Evolutionary conservation across 92 coral and sea anemone species (phyloP).

Genomic region (Zoanthus gigantus): DNA sequence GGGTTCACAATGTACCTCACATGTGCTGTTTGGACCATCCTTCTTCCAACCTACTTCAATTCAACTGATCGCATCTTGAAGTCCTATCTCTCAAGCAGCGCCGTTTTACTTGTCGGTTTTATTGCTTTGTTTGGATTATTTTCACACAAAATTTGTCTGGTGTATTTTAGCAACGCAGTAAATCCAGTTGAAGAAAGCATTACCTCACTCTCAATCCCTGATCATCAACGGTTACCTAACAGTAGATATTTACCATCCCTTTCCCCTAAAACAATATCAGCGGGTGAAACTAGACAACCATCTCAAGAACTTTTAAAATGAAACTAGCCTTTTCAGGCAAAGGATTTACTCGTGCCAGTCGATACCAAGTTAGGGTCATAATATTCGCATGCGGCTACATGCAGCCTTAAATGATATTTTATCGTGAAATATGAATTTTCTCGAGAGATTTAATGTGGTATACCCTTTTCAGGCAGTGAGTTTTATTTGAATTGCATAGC

Average conservation of each 20-base stretch:
- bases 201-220: slow-evolving; percentile 38
- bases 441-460: too few species aligned
- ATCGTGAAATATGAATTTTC: too few species aligned
- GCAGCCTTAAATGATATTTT: too few species aligned
- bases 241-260: slow-evolving; percentile 21
- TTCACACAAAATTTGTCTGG: slow-evolving; percentile 66
- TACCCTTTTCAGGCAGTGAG: too few species aligned
- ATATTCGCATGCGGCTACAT: too few species aligned
- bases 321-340: background rate
- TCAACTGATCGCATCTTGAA: slow-evolving; percentile 64
- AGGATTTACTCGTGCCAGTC: too few species aligned
- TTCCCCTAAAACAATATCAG: slow-evolving; percentile 10
- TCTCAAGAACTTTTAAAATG: background rate
- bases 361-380: too few species aligned
- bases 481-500: too few species aligned
- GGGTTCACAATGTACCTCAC: slow-evolving; percentile 84
- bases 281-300: background rate
- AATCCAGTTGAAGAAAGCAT: slow-evolving; percentile 24
- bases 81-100: slow-evolving; percentile 57
- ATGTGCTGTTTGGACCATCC: slow-evolving; percentile 78
- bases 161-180: slow-evolving; percentile 31
- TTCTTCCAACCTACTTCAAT: slow-evolving; percentile 75
- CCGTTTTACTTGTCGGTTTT: slow-evolving; percentile 69
- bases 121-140: slow-evolving; percentile 79
- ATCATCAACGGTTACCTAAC: slow-evolving; percentile 11